A percentile compares a stretch with the other conserved stretches of the same genome.
phyloP scores from a whole-genome alignment of 2,888 invertebrate genomes.

The Caenorhabditis sp. region DNA sequence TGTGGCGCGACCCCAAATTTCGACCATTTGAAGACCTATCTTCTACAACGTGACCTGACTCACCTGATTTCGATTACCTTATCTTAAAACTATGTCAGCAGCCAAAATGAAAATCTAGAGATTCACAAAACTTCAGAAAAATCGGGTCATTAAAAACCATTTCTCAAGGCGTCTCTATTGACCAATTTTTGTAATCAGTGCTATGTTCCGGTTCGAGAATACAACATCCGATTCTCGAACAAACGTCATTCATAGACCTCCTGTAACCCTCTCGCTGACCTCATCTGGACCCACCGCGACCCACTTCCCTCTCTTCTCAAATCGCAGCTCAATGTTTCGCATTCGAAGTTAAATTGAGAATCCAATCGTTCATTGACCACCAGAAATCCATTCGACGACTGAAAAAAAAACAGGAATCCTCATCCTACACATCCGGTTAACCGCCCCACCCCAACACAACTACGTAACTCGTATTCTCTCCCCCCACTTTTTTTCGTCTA shows the following conservation, averaged over 20 bases:
- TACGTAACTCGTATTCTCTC: conserved; percentile 38
- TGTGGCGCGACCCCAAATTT: no score
- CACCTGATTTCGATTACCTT: no score
- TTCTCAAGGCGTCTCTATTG: no score
- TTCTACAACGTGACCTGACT: no score
- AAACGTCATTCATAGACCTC: not conserved
- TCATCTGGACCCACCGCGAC: not conserved
- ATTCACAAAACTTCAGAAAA: no score
- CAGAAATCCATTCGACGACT: not conserved
- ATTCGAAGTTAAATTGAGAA: conserved; percentile 1
- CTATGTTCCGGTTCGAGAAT: no score
- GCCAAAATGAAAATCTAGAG: no score
- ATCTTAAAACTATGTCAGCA: no score
- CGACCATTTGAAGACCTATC: no score
- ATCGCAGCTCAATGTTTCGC: not conserved
- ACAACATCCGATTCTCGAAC: no score
- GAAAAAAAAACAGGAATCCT: not conserved
- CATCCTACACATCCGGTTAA: conserved; percentile 46
- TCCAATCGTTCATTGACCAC: conserved; percentile 39
- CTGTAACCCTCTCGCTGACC: not conserved
- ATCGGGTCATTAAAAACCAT: no score
- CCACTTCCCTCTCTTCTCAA: not conserved
- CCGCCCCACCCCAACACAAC: conserved; percentile 15
- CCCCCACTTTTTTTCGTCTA: conserved; percentile 31
- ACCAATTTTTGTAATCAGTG: no score